Conservation (phyloP, 1,140 invertebrate genomes). For the Caenorhabditis latens region DNA sequence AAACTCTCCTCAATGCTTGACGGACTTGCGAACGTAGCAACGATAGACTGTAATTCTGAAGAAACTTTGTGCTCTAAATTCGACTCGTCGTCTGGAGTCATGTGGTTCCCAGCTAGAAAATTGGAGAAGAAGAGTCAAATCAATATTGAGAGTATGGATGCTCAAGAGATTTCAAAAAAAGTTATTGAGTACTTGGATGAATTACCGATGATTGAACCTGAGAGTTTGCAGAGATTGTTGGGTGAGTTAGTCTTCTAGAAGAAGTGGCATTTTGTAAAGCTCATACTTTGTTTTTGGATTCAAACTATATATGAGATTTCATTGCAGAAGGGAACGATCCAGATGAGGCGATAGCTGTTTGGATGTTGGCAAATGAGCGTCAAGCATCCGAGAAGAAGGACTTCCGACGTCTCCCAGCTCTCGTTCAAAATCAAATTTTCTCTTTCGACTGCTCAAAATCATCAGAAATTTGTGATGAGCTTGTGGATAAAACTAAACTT, state of each 20-base stretch:
- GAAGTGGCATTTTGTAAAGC: neutral
- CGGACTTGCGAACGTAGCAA: conserved; percentile 81
- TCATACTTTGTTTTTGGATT: no score
- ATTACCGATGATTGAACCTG: conserved; percentile 9
- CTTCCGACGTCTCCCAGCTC: conserved; percentile 53
- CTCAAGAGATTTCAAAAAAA: conserved; percentile 80
- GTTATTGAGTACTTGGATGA: conserved; percentile 80
- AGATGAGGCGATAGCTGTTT: conserved; percentile 48
- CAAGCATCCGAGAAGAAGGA: conserved; percentile 2
- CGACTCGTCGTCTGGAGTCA: conserved; percentile 78
- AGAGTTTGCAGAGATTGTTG: conserved; percentile 63
- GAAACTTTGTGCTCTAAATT: conserved; percentile 80
- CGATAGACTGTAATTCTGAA: conserved; percentile 79
- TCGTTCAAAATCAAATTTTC: conserved; percentile 55
- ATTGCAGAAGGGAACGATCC: conserved; percentile 53
- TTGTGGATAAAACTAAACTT: conserved; percentile 80
- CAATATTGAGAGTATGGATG: conserved; percentile 73
- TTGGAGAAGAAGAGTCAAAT: conserved; percentile 67
- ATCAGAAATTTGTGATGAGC: conserved; percentile 80
- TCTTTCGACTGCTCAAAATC: conserved; percentile 82
- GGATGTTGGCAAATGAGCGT: conserved; percentile 47
- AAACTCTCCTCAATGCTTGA: conserved; percentile 78
- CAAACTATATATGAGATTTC: no score
- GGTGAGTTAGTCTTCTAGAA: neutral
- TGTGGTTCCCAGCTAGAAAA: conserved; percentile 79